Evolutionary conservation across 2,797 vertebrate genomes (phyloP).

Genomic region (Spinus olivaceus): DNA sequence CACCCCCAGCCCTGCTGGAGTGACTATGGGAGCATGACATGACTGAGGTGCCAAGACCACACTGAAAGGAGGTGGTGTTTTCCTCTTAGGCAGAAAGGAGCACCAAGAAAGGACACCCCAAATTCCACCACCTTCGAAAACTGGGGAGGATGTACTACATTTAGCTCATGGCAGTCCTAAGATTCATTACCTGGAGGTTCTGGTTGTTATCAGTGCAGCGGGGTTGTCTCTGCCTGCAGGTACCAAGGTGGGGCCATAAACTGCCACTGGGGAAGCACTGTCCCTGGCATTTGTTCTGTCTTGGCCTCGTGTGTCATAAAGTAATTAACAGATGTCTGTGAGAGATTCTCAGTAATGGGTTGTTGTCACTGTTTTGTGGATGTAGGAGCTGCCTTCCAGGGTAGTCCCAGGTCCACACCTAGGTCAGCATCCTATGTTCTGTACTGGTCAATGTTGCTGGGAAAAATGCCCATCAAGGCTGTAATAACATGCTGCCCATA

Average conservation of each 20-base stretch:
- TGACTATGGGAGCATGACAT: not conserved
- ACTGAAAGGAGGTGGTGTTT: not conserved
- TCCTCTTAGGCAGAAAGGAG: not conserved
- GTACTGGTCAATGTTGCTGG: not conserved
- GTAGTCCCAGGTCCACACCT: not conserved
- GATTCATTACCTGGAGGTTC: not conserved
- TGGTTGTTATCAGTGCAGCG: not conserved
- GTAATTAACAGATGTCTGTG: not conserved
- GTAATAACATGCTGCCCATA: not conserved
- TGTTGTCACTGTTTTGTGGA: not conserved
- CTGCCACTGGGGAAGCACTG: rapidly evolving
- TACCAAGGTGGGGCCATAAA: not conserved
- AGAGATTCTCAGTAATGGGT: not conserved
- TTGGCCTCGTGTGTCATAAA: not conserved
- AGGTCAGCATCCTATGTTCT: not conserved
- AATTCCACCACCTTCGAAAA: not conserved
- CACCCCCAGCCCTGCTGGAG: not conserved
- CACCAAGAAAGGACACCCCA: not conserved
- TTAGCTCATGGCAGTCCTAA: not conserved
- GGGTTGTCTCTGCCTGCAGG: not conserved
- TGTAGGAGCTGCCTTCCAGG: not conserved
- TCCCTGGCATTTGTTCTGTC: not conserved
- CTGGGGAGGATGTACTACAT: not conserved
- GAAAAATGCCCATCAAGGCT: not conserved
- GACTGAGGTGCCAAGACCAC: not conserved